Percentiles rank a stretch among this genome's conserved stretches.
phyloP scores from a whole-genome alignment of 2,113 vertebrate genomes.

The Vulpes vulpes region DNA sequence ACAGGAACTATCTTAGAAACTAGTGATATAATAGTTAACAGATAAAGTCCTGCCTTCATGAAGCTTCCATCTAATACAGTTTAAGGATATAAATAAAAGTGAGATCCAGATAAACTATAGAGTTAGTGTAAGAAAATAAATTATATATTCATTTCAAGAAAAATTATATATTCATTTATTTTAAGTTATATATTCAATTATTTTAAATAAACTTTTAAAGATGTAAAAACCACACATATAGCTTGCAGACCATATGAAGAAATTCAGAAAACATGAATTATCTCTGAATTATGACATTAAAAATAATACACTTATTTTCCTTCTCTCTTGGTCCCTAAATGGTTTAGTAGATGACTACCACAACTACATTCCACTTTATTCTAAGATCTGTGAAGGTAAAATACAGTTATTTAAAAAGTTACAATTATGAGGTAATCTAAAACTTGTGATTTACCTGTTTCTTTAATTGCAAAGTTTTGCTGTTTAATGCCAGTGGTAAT shows the following conservation, averaged over 20 bases:
- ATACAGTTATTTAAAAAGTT: constrained; percentile 42
- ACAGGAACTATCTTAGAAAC: neutral
- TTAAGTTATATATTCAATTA: neutral
- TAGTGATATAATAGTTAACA: neutral
- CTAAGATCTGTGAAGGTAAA: constrained; percentile 53
- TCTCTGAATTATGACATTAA: neutral
- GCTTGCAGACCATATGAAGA: neutral
- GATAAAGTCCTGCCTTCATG: neutral
- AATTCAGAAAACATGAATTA: too few species aligned
- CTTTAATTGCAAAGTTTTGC: constrained; percentile 45
- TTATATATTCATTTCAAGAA: neutral
- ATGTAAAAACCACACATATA: constrained; percentile 18
- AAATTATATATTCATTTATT: too few species aligned
- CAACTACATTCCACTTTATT: constrained; percentile 16
- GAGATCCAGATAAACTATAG: neutral
- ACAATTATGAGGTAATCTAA: constrained; percentile 9
- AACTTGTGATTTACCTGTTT: constrained; percentile 47
- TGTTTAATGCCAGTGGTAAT: constrained; percentile 39
- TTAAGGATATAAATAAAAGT: constrained; percentile 37
- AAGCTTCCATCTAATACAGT: neutral
- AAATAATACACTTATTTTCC: neutral
- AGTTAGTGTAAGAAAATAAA: constrained; percentile 3
- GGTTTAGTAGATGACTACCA: constrained; percentile 33
- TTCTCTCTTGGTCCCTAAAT: neutral
- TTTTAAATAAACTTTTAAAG: constrained; percentile 1